phyloP scores from a whole-genome alignment of 2,888 invertebrate species.

The Scaptomyza cyrtandrae region DNA sequence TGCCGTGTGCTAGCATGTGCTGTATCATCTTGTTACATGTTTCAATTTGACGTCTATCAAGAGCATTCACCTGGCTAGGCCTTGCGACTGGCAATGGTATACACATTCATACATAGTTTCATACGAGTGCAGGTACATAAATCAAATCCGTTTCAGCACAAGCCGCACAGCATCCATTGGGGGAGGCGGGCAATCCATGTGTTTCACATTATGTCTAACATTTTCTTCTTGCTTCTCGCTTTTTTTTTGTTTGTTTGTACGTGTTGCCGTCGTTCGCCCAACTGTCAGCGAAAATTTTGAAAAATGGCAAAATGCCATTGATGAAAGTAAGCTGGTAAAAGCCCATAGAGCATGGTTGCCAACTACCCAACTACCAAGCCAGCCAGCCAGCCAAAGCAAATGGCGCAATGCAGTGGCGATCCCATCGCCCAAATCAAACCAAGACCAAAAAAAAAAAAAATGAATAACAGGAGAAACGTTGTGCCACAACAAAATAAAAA shows the following conservation, averaged over 20 bases:
- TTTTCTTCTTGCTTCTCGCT: conserved; percentile 44
- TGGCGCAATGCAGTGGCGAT: conserved; percentile 60
- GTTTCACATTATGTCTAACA: conserved; percentile 68
- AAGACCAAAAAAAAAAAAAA: conserved; percentile 30
- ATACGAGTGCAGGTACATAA: conserved; percentile 55
- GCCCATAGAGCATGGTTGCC: conserved; percentile 43
- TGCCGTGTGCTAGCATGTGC: conserved; percentile 26
- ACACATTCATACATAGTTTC: background rate
- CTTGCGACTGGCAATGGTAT: conserved; percentile 10
- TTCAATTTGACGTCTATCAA: conserved; percentile 76
- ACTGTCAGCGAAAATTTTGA: conserved; percentile 81
- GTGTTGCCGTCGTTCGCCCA: conserved; percentile 41
- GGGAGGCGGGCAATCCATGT: conserved; percentile 47
- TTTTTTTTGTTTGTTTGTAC: conserved; percentile 1
- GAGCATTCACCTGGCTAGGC: conserved; percentile 62
- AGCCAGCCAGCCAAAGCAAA: conserved; percentile 35
- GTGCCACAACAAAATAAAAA: conserved; percentile 24
- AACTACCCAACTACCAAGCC: conserved; percentile 41
- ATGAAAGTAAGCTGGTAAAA: conserved; percentile 72
- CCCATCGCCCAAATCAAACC: conserved; percentile 60
- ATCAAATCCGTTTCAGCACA: conserved; percentile 64
- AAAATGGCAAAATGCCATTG: conserved; percentile 82
- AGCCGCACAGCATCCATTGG: conserved; percentile 44
- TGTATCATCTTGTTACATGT: conserved; percentile 77
- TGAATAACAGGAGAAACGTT: background rate